Conservation (phyloP, 1,140 invertebrate species). For the Drosophila nebulosa region DNA sequence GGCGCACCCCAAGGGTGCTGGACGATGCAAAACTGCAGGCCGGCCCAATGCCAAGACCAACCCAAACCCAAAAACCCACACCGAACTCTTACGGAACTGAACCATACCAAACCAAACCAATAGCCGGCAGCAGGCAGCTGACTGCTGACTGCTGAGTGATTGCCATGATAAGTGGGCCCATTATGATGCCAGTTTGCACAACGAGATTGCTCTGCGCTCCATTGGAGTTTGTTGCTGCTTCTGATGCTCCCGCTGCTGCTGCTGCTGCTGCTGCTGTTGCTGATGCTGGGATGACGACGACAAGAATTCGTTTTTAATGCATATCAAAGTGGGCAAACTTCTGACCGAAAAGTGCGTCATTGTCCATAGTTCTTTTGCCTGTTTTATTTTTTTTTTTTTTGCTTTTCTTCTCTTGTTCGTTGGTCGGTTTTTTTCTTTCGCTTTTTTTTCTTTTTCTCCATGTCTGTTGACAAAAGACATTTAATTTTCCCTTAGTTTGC, state of each 20-base stretch:
- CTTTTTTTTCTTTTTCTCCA: slow-evolving; percentile 28
- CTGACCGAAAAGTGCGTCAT: slow-evolving; percentile 68
- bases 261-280: not conserved
- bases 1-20: slow-evolving; percentile 15
- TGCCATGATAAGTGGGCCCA: slow-evolving; percentile 77
- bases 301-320: slow-evolving; percentile 61
- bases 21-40: slow-evolving; percentile 30
- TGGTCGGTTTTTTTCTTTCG: slow-evolving; percentile 1
- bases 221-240: slow-evolving; percentile 42
- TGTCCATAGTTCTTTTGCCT: slow-evolving; percentile 32
- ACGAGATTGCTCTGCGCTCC: slow-evolving; percentile 61
- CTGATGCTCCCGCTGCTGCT: not conserved
- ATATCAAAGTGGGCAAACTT: slow-evolving; percentile 74
- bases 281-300: slow-evolving; percentile 1
- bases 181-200: slow-evolving; percentile 76
- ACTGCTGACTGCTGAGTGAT: slow-evolving; percentile 71
- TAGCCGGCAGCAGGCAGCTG: slow-evolving; percentile 49
- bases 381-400: slow-evolving; percentile 31
- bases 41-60: slow-evolving; percentile 15
- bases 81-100: no score
- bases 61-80: not conserved
- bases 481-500: slow-evolving; percentile 69
- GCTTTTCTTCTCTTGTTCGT: not conserved
- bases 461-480: slow-evolving; percentile 75
- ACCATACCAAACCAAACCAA: not conserved